Evolutionary conservation across 2,113 vertebrate genomes (phyloP), one percentile per base, ranked within the genome.

Genomic region (Catagonus wagneri): DNA sequence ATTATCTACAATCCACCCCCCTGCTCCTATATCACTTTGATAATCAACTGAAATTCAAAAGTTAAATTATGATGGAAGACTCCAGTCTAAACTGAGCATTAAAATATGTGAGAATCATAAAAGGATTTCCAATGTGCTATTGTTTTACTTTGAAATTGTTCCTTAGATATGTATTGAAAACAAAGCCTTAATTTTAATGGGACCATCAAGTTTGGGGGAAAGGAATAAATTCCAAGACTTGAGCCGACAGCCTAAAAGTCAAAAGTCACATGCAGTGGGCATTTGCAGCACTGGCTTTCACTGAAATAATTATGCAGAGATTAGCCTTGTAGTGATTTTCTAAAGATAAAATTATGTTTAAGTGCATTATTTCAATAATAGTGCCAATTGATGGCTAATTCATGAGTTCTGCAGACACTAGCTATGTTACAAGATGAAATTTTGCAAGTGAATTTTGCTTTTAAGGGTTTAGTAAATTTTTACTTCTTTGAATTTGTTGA

Each of bases 61-160:
- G n/a, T 90, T 71, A 80, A 65, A 88, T 94, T 71, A 61, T 92
- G 17, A 84, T 69, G 34, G 32, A 95, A 52, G 8, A 22, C 7
- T 78, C 12, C 32, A 90, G 6, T 65, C 6, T 50, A 85, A 95
- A 76, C 3, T 63, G 36, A 89, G 17, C 71, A 63, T 86, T 58
- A 68, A 27, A 16, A 20, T 52, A 74, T 63, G 10, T 56, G 88
- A 58, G 89, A 91, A n/a, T 50, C 20, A 76, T 83, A 80, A 52
- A 71, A 81, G 72, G 7, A 88, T 85, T 92, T 75, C 44, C 61
- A 92, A 83, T 8, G 19, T 29, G 32, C 69, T 29, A 72, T 68
- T 79, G 23, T 3, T 83, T 96, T 85, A 29, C 69, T 20, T 29
- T 66, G 63, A 66, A 84, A 79, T 58, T 68, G 23, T 74, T 84